Conservation (phyloP, 2,113 vertebrate species). For the Seriola aureovittata region DNA sequence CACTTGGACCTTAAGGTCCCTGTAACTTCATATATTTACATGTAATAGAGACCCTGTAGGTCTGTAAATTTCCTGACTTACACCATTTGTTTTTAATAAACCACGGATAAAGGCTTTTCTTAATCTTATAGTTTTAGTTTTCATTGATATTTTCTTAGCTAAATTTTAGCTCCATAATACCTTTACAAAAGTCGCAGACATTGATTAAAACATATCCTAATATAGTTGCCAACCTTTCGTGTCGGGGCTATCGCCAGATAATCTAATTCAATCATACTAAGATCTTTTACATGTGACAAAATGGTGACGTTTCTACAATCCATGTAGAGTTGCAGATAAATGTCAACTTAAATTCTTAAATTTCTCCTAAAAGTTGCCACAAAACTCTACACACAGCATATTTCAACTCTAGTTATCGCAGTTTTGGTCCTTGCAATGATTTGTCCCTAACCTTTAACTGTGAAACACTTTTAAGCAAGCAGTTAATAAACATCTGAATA, state of each 20-base stretch:
- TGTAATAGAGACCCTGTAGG: not conserved
- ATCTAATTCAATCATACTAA: not conserved
- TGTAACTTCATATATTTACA: not conserved
- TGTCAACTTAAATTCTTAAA: too few species aligned
- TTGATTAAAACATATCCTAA: not conserved
- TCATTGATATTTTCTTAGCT: too few species aligned
- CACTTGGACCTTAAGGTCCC: not conserved
- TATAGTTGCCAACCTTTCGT: not conserved
- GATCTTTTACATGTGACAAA: not conserved
- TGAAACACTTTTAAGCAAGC: too few species aligned
- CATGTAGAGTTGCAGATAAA: not conserved
- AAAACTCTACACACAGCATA: not conserved
- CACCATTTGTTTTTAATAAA: not conserved
- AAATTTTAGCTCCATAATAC: not conserved
- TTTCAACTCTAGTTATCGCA: not conserved
- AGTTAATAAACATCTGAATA: too few species aligned
- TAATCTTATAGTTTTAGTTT: not conserved
- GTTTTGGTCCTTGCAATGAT: too few species aligned
- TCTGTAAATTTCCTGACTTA: too few species aligned
- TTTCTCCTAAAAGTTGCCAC: not conserved
- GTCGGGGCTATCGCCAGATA: not conserved
- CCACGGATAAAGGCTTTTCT: not conserved
- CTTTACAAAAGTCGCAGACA: not conserved
- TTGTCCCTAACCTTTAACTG: too few species aligned
- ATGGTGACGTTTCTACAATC: not conserved